Evolutionary conservation across 2,113 vertebrate species (phyloP).

Genomic region (Stigmatopora nigra): DNA sequence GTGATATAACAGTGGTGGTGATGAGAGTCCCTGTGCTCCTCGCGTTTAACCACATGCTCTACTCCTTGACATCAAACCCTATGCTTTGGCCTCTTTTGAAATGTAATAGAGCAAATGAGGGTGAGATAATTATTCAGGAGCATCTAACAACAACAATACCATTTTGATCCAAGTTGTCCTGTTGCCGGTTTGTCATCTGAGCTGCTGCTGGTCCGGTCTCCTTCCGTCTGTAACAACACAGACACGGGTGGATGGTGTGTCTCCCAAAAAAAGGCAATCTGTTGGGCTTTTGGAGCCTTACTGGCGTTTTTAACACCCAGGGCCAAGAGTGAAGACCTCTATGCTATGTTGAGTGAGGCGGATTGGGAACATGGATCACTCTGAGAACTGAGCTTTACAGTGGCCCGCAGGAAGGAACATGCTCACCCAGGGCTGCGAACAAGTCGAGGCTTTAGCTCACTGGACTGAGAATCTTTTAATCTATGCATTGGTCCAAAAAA

Average conservation of each 20-base stretch:
- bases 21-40: slow-evolving; percentile 53
- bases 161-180: slow-evolving; percentile 60
- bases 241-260: slow-evolving; percentile 55
- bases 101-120: slow-evolving; percentile 73
- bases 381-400: slow-evolving; percentile 48
- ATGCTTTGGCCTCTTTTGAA: slow-evolving; percentile 55
- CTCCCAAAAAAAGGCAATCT: slow-evolving; percentile 56
- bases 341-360: slow-evolving; percentile 34
- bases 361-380: slow-evolving; percentile 46
- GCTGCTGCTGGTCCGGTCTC: slow-evolving; percentile 48
- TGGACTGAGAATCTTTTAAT: slow-evolving; percentile 17
- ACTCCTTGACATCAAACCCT: slow-evolving; percentile 60
- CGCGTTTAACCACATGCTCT: slow-evolving; percentile 62
- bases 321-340: slow-evolving; percentile 58
- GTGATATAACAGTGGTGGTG: slow-evolving; percentile 50
- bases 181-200: slow-evolving; percentile 69
- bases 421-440: slow-evolving; percentile 24
- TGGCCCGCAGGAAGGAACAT: slow-evolving; percentile 51
- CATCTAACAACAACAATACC: slow-evolving; percentile 71
- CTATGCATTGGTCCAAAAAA: background rate
- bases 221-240: slow-evolving; percentile 31
- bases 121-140: slow-evolving; percentile 72
- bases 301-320: slow-evolving; percentile 59
- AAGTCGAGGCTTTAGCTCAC: slow-evolving; percentile 18
- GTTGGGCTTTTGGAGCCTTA: slow-evolving; percentile 59